Conservation (phyloP, 2,797 vertebrate genomes). For the Lerista edwardsae region DNA sequence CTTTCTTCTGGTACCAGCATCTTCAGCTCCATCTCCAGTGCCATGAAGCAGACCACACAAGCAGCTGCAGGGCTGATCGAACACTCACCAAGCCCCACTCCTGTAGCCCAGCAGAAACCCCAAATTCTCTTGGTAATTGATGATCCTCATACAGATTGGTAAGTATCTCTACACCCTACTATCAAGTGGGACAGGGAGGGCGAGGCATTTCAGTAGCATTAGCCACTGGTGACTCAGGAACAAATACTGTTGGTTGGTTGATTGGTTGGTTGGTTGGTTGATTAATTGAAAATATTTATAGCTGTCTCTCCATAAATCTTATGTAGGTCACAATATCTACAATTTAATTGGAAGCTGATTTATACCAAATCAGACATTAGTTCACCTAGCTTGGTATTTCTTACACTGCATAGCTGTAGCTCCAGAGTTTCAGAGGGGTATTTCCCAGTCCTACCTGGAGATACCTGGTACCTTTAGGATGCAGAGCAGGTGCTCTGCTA, state of each 20-base stretch:
- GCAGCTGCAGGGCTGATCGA: constrained; percentile 79
- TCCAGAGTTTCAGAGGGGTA: no score
- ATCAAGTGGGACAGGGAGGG: neutral
- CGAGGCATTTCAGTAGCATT: neutral
- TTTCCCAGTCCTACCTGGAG: no score
- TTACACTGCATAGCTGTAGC: no score
- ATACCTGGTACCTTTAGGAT: no score
- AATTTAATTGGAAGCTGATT: no score
- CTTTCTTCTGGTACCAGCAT: constrained; percentile 79
- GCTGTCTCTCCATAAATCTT: neutral
- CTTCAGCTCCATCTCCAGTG: constrained; percentile 94
- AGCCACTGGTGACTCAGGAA: no score
- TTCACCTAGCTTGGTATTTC: no score
- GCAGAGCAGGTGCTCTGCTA: no score
- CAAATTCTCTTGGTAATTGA: constrained; percentile 91
- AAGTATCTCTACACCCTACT: constrained; percentile 52
- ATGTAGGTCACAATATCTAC: neutral
- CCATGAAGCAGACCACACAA: constrained; percentile 89
- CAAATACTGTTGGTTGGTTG: neutral
- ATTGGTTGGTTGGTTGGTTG: neutral
- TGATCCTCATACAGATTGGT: constrained; percentile 94
- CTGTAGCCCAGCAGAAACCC: constrained; percentile 81
- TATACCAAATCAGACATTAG: no score
- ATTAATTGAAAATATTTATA: neutral
- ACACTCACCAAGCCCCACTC: constrained; percentile 50